Percentiles rank a stretch among this genome's conserved stretches.
phyloP scores from a whole-genome alignment of 2,888 invertebrate genomes.

The Drosophila prostipennis region DNA sequence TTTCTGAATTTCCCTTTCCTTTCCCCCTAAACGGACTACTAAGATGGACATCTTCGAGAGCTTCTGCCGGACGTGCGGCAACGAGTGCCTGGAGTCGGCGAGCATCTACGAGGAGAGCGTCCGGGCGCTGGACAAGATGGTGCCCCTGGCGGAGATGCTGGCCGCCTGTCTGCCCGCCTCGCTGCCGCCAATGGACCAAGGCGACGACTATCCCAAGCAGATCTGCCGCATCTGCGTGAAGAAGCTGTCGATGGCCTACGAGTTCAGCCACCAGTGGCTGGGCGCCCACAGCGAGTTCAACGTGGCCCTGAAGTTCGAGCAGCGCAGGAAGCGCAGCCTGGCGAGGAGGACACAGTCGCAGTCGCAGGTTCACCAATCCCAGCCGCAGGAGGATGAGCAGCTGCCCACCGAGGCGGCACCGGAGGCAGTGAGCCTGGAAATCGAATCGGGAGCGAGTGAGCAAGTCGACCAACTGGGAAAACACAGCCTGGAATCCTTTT shows the following conservation, averaged over 20 bases:
- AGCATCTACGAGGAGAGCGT: slow-evolving; percentile 49
- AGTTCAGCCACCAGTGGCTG: slow-evolving; percentile 71
- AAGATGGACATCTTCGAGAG: slow-evolving; percentile 72
- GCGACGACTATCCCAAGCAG: slow-evolving; percentile 71
- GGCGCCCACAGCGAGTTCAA: slow-evolving; percentile 70
- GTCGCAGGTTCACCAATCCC: neutral
- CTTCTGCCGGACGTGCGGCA: slow-evolving; percentile 70
- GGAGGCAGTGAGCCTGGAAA: neutral
- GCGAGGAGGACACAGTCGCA: neutral
- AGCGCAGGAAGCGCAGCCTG: slow-evolving; percentile 41
- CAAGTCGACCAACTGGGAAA: too few relatives aligned
- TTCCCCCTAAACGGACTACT: too few relatives aligned
- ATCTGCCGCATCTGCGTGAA: slow-evolving; percentile 77
- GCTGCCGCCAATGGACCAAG: slow-evolving; percentile 32
- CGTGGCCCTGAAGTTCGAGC: slow-evolving; percentile 67
- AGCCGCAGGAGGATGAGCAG: neutral
- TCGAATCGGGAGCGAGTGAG: too few relatives aligned
- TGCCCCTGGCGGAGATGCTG: slow-evolving; percentile 49
- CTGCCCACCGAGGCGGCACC: neutral
- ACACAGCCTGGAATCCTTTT: too few relatives aligned
- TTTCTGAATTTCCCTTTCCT: too few relatives aligned
- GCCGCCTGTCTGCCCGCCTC: slow-evolving; percentile 44
- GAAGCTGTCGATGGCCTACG: slow-evolving; percentile 69
- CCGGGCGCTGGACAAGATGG: slow-evolving; percentile 16
- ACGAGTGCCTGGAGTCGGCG: slow-evolving; percentile 56